Percentiles rank a stretch among this genome's conserved stretches.
Evolutionary conservation across 1,140 invertebrate species (phyloP).

Genomic region (Dreissena rostriformis): DNA sequence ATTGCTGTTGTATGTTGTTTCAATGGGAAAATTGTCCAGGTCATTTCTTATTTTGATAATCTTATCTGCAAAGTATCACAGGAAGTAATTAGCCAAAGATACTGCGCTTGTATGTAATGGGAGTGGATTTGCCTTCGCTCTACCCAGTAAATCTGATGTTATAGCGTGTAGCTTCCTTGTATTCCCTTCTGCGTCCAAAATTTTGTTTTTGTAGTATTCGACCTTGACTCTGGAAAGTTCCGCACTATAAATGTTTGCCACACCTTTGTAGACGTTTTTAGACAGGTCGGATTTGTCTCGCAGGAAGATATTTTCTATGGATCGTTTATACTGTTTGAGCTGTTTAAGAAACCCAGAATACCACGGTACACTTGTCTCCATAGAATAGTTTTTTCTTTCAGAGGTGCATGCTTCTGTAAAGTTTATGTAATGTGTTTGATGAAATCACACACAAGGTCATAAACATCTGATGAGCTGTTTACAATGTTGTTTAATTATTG

Average conservation of each 20-base stretch:
- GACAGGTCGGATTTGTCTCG: conserved; percentile 9
- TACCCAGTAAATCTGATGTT: not conserved
- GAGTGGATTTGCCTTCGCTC: not conserved
- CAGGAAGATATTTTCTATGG: conserved; percentile 24
- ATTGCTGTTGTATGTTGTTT: no score
- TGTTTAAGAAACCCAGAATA: conserved; percentile 14
- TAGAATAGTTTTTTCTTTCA: not conserved
- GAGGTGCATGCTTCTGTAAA: not conserved
- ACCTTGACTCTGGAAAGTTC: not conserved
- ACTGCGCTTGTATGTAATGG: not conserved
- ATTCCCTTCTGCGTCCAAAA: not conserved
- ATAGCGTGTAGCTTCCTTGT: not conserved
- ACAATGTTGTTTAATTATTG: not conserved
- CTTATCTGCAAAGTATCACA: no score
- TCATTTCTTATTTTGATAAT: no score
- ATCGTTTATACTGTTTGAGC: conserved; percentile 10
- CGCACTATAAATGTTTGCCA: not conserved
- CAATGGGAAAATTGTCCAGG: no score
- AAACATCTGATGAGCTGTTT: not conserved
- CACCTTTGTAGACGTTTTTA: not conserved
- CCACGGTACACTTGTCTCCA: not conserved
- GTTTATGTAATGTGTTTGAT: not conserved
- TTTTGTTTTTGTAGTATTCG: not conserved
- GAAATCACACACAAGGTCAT: not conserved
- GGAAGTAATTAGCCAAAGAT: no score